Base-by-base conservation (phyloP, 1,140 invertebrate genomes). In the Papilio aristodemus region DNA sequence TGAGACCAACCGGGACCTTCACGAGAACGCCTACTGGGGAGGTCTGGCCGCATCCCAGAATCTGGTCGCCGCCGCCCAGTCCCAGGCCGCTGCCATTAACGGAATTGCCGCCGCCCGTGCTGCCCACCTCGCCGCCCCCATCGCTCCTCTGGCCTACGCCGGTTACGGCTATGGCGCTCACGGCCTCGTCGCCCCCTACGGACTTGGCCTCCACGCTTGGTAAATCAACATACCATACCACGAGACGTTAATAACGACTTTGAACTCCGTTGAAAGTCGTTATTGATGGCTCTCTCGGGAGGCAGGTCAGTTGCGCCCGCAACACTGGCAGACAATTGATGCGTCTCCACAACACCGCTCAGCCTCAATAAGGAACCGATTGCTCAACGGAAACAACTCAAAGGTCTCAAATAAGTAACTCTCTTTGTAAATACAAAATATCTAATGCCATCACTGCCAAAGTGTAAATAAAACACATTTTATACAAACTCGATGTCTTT, bases 51-150 rank as follows among this genome's bases (percentile, higher is more conserved):
- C 90, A 59, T 91, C 92, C 75, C 91, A 93, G 73, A 85, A 84
- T 80, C 68, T 74, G 9, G 92, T 93, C 62, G 90, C 93, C 77
- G 87, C 91, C 32, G 92, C 93, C 46, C 93, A 94, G 70, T 94
- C 93, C 89, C 92, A 93, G 59, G 93, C 92, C 22, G 90, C 91
- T 66, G 91, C 93, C 14, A 87, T 93, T 41, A 84, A 86, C 57
- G 92, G 89, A n/a, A 86, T 76, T 62, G 86, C 82, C 37, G 91
- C 92, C 70, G 84, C 84, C 63, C 84, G 82, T 43, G 83, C 85
- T 36, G 86, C 85, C 14, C 78, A 84, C 64, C 82, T 87, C 7
- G 78, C 71, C 64, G 76, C 80, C 60, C 74, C 79, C 63, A 66
- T 72, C 54, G 39, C 66, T 39, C 76, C 76, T 70, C 69, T 78